Base-by-base conservation (phyloP, 2,797 vertebrate species). In the Hippoglossus hippoglossus region DNA sequence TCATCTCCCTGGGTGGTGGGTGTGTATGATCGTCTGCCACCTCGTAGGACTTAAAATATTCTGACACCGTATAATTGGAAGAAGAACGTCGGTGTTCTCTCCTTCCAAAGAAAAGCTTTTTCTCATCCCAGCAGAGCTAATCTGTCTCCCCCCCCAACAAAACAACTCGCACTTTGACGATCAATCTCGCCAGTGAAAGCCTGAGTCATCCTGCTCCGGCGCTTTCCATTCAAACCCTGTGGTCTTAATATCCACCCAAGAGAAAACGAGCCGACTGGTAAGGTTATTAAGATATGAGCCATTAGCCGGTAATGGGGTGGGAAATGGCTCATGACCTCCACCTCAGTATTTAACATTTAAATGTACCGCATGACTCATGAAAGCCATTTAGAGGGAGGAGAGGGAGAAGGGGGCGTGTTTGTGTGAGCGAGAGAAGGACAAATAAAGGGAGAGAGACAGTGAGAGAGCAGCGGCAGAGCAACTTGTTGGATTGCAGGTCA, bases 241-340 rank as follows among this genome's bases (percentile, higher is more conserved):
- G 56, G 63, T 80, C 67, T 84, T 87, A 80, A 86, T 85, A 77
- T 82, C 80, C 78, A 78, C 81, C 89, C 66, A 50, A 24, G 84
- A 86, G 84, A 83, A 71, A 71, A 75, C 71, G 75, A 87, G 70
- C 89, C 89, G 88, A 85, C 78, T 75, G 80, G 78, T 83, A 77
- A 80, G 89, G 88, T 91, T 90, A 93, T 93, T 92, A 93, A 89
- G 91, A 91, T 91, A 89, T 91, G 90, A 93, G 80, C 90, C 87
- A 92, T 94, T 94, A 92, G 87, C 68, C 51, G 72, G 86, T 94
- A 93, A 93, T 91, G 85, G 87, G 88, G 50, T 80, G 75, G 89
- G 84, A 91, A 94, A 94, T 91, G 87, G 85, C 82, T 92, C 86
- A 86, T 92, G 90, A 92, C 92, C 89, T 86, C 91, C 73, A 85